Base-by-base conservation (phyloP, 64 coral and sea anemone species). In the Porites australiensis region DNA sequence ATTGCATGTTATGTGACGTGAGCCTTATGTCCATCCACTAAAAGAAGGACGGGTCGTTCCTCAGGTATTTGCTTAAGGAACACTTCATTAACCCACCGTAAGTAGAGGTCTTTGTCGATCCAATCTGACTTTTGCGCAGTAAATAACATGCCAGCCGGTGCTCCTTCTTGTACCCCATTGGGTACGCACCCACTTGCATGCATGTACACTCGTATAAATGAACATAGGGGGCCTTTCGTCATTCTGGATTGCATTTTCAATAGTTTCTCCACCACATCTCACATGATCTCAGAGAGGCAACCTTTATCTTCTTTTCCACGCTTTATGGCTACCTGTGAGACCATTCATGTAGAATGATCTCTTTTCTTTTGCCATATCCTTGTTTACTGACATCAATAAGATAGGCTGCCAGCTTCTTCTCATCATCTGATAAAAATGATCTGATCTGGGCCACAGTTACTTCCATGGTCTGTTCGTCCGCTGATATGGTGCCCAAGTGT, bases 361-460 rank as follows among this genome's bases (percentile, higher is more conserved):
- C 78, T 23, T 82, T 82, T 37, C 78, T 82, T 20, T 82, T 82
- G 3, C 78, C 55, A 82, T 82, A 82, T 15, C 78, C 78, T 23
- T 82, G 52, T 19, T 59, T 59, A 15, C 61, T 64, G 61, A 13
- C 61, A 1, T 55, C 53, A 55, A 55, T 55, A 5, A 55, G 5
- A 59, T 82, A 79, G 0, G 57, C 14, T 8, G 52, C 79, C 14
- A 82, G 55, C 12, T 60, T 58, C 2, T 12, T 6, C 18, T 82
- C 79, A 23, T 82, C 58, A 12, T 82, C 58, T 3, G 3, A 55
- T 22, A 2, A 82, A 59, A 6, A 82, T 64, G 1, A 55, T 82
- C 14, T 37, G 27, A 37, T 61, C 55, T 7, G 79, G 79, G 3
- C 79, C 79, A 61, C 16, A 37, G 19, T n/a, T 61, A 3, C 13